These are phyloP conservation scores for Brachystomella parvula DNA, from an alignment of 1,140 invertebrate genomes.

Conservation along the genomic window DNA sequence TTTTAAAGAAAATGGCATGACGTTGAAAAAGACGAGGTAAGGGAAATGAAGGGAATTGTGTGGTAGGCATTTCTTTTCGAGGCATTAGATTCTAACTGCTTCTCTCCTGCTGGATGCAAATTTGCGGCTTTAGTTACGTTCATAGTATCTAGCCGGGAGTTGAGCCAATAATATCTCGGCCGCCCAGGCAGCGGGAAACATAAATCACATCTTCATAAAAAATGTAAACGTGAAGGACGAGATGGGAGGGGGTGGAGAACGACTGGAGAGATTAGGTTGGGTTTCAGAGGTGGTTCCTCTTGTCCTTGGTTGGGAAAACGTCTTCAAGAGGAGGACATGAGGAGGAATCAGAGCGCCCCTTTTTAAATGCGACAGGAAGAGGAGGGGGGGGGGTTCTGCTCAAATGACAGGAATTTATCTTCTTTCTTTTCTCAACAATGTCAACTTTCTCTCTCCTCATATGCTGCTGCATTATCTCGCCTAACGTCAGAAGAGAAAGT, in stretches of 20 bases:
- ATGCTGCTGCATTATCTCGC: not conserved
- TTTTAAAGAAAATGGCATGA: too few relatives aligned
- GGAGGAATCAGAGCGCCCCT: not conserved
- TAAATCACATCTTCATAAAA: conserved; percentile 35
- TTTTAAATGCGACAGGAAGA: conserved; percentile 10
- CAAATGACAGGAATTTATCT: conserved; percentile 31
- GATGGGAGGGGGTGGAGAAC: conserved; percentile 16
- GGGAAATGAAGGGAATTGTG: too few relatives aligned
- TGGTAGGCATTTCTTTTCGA: too few relatives aligned
- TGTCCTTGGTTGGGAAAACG: not conserved
- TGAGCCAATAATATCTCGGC: conserved; percentile 23
- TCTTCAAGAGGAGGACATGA: not conserved
- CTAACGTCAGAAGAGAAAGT: not conserved
- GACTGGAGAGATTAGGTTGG: conserved; percentile 5
- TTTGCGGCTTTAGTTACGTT: not conserved
- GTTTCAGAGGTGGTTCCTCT: not conserved
- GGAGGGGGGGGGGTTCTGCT: too few relatives aligned
- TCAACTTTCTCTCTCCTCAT: conserved; percentile 3
- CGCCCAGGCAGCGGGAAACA: conserved; percentile 18
- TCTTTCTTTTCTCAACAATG: conserved; percentile 13
- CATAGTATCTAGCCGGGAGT: too few relatives aligned
- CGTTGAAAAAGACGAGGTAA: too few relatives aligned
- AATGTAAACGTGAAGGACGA: conserved; percentile 22
- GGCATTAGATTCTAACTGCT: too few relatives aligned
- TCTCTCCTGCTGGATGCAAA: conserved; percentile 3